phyloP scores from a whole-genome alignment of 2,888 invertebrate species.

The Caenorhabditis panamensis region DNA sequence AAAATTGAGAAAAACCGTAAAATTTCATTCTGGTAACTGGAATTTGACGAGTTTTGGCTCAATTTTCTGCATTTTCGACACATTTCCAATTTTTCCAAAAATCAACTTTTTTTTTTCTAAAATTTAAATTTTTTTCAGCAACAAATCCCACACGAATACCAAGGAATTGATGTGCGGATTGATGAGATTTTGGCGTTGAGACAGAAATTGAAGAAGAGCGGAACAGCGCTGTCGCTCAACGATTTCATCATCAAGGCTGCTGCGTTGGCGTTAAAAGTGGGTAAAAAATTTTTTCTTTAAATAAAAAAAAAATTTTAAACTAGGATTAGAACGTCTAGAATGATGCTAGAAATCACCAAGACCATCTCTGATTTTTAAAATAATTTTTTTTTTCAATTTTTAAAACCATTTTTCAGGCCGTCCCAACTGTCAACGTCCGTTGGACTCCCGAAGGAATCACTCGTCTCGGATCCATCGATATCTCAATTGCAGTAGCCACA shows the following conservation, averaged over 20 bases:
- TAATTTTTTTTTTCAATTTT: too few relatives aligned
- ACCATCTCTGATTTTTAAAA: too few relatives aligned
- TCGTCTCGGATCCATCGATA: slow-evolving; percentile 86
- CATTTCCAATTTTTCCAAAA: too few relatives aligned
- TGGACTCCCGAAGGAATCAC: slow-evolving; percentile 58
- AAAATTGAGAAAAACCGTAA: too few relatives aligned
- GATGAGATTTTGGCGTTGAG: slow-evolving; percentile 84
- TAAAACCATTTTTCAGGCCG: slow-evolving; percentile 83
- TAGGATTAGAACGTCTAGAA: too few relatives aligned
- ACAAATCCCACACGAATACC: slow-evolving; percentile 86
- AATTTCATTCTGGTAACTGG: too few relatives aligned
- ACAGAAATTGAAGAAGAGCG: slow-evolving; percentile 82
- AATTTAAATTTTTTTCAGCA: slow-evolving; percentile 83
- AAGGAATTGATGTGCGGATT: slow-evolving; percentile 84
- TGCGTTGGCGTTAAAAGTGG: slow-evolving; percentile 84
- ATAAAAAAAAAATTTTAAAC: slow-evolving; percentile 83
- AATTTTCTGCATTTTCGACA: background rate
- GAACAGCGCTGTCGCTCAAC: slow-evolving; percentile 84
- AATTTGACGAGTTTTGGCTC: too few relatives aligned
- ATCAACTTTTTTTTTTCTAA: too few relatives aligned
- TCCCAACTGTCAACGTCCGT: slow-evolving; percentile 65
- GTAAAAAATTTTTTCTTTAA: background rate
- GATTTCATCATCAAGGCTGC: slow-evolving; percentile 86
- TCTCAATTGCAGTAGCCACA: slow-evolving; percentile 96
- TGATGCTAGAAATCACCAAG: too few relatives aligned